Evolutionary conservation across 2,888 invertebrate species (phyloP).

Genomic region (Dynastes tityus): DNA sequence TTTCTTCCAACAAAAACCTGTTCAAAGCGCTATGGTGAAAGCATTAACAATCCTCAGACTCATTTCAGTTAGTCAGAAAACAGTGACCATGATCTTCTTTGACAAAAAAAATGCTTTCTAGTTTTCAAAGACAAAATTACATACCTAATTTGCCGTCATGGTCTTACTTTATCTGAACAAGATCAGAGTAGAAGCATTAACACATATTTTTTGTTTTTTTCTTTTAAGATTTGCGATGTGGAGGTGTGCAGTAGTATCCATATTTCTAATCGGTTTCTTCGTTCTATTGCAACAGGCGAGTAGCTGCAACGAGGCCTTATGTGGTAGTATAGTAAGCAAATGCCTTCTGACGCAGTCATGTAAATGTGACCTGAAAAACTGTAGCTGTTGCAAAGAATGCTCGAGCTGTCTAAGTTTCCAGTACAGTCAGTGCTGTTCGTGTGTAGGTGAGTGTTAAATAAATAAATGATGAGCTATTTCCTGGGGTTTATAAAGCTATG

Average conservation of each 20-base stretch:
- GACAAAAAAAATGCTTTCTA: too few relatives aligned
- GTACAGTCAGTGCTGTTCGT: slow-evolving; percentile 96
- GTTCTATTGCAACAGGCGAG: slow-evolving; percentile 56
- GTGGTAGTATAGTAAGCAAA: slow-evolving; percentile 96
- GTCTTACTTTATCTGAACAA: too few relatives aligned
- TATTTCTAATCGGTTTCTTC: slow-evolving; percentile 51
- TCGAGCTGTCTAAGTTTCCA: slow-evolving; percentile 90
- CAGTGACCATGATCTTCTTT: too few relatives aligned
- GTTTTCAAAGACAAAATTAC: too few relatives aligned
- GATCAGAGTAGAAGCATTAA: too few relatives aligned
- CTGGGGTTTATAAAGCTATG: slow-evolving; percentile 50
- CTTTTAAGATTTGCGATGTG: slow-evolving; percentile 56
- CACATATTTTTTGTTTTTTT: neutral
- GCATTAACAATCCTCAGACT: too few relatives aligned
- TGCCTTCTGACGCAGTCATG: slow-evolving; percentile 97
- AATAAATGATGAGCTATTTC: slow-evolving; percentile 43
- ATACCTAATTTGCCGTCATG: too few relatives aligned
- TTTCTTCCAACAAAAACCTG: too few relatives aligned
- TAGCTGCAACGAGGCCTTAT: slow-evolving; percentile 92
- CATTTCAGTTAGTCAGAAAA: too few relatives aligned
- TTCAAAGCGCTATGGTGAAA: too few relatives aligned
- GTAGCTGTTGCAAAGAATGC: slow-evolving; percentile 96
- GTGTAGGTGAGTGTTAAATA: slow-evolving; percentile 86
- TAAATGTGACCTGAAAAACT: slow-evolving; percentile 93
- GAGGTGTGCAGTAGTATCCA: slow-evolving; percentile 52